These are phyloP conservation scores for Drosophila yakuba DNA, from an alignment of 1,140 invertebrate genomes.

Conservation along the genomic window DNA sequence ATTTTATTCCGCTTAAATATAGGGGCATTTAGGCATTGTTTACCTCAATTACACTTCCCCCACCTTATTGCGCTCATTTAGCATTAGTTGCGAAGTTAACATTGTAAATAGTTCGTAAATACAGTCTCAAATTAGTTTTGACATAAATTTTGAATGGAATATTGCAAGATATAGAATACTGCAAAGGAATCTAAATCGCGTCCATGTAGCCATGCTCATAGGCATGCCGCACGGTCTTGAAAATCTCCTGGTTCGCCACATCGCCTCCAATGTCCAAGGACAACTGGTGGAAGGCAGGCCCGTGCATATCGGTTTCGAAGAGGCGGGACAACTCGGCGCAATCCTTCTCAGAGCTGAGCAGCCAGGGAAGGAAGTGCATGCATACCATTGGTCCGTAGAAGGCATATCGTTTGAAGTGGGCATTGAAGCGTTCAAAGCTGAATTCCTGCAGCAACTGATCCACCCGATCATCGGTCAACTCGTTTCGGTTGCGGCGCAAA, in stretches of 20 bases:
- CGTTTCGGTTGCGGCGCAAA: constrained; percentile 49
- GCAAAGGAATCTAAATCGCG: constrained; percentile 35
- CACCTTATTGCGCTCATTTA: constrained; percentile 19
- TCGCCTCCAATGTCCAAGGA: constrained; percentile 72
- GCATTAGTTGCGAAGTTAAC: constrained; percentile 20
- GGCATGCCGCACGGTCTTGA: constrained; percentile 60
- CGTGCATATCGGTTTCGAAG: constrained; percentile 76
- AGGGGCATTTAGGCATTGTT: constrained; percentile 12
- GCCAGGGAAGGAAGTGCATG: constrained; percentile 82
- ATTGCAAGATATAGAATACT: neutral
- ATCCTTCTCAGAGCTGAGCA: constrained; percentile 60
- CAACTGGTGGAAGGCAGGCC: constrained; percentile 59
- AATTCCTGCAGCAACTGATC: constrained; percentile 47
- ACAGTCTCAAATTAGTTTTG: constrained; percentile 7
- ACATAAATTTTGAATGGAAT: neutral
- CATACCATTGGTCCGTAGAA: constrained; percentile 75
- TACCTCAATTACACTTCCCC: constrained; percentile 13
- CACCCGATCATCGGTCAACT: constrained; percentile 44
- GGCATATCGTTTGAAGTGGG: constrained; percentile 73
- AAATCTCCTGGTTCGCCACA: constrained; percentile 62
- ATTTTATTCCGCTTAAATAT: constrained; percentile 16
- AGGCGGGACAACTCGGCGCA: constrained; percentile 63
- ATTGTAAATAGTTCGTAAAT: constrained; percentile 53
- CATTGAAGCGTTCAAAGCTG: constrained; percentile 66
- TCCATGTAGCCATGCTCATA: constrained; percentile 79